Evolutionary conservation across 2,113 vertebrate genomes (phyloP).

Genomic region (Gyps fulvus): DNA sequence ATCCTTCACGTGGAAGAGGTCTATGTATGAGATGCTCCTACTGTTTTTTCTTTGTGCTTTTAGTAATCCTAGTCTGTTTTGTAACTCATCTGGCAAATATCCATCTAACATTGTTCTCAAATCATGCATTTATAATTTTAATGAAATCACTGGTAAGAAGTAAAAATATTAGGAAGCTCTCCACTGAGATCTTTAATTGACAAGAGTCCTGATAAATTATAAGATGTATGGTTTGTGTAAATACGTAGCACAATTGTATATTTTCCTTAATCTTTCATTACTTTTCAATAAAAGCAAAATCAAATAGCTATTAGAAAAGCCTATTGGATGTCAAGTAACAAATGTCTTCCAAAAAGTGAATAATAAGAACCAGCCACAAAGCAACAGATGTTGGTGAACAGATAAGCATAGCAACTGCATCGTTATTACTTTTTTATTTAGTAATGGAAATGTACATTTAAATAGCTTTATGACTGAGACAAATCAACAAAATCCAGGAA

Average conservation of each 20-base stretch:
- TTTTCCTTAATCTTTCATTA: constrained; percentile 1
- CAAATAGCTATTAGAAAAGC: constrained; percentile 13
- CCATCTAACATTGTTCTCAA: background rate
- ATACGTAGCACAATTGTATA: background rate
- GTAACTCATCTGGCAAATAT: background rate
- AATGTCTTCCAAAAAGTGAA: constrained; percentile 18
- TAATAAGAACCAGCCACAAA: background rate
- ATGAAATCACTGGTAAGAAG: constrained; percentile 9
- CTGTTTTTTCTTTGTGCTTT: background rate
- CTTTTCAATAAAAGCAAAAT: constrained; percentile 37
- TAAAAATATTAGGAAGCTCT: background rate
- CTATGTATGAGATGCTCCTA: background rate
- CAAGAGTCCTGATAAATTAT: background rate
- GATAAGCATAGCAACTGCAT: background rate
- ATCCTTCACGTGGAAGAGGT: background rate
- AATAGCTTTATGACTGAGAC: constrained; percentile 3
- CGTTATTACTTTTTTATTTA: constrained; percentile 4
- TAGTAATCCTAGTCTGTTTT: background rate
- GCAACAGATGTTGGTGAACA: background rate
- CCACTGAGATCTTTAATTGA: background rate
- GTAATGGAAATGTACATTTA: constrained; percentile 1
- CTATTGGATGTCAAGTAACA: constrained; percentile 31
- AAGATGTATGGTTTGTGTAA: background rate
- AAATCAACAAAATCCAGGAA: constrained; percentile 11
- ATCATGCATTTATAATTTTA: background rate